Evolutionary conservation across 2,797 vertebrate species (phyloP).

Genomic region (Podarcis siculus): DNA sequence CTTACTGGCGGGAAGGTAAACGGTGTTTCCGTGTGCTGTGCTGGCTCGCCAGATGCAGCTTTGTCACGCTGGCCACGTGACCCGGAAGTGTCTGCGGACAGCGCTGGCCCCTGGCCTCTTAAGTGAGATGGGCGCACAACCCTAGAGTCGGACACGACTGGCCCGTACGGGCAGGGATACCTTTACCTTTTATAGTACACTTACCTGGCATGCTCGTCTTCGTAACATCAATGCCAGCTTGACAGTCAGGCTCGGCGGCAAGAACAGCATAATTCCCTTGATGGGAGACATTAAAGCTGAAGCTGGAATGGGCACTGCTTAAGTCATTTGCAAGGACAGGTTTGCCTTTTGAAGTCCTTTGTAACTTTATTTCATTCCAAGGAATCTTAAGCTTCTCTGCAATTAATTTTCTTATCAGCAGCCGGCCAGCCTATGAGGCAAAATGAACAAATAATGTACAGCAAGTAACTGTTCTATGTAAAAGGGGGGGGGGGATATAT

Average conservation of each 20-base stretch:
- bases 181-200: too few relatives aligned
- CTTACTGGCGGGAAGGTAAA: too few relatives aligned
- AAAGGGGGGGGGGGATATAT: background rate
- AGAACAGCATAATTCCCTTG: conserved; percentile 95
- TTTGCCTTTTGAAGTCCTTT: conserved; percentile 90
- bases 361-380: conserved; percentile 91
- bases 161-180: too few relatives aligned
- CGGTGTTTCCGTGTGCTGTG: too few relatives aligned
- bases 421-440: conserved; percentile 86
- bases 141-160: too few relatives aligned
- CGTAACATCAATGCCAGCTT: conserved; percentile 95
- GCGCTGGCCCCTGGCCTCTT: too few relatives aligned
- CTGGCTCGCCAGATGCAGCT: too few relatives aligned
- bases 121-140: too few relatives aligned
- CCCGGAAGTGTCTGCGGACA: too few relatives aligned
- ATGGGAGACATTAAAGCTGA: conserved; percentile 95
- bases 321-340: conserved; percentile 85
- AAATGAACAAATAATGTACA: conserved; percentile 11
- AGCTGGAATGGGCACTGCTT: conserved; percentile 67
- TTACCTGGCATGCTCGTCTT: conserved; percentile 92
- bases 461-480: accelerated
- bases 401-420: conserved; percentile 91
- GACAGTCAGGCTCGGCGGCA: conserved; percentile 86
- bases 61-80: too few relatives aligned
- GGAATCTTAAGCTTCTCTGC: conserved; percentile 88